A percentile compares a stretch with the other conserved stretches of the same genome.
Evolutionary conservation across 2,888 invertebrate genomes (phyloP).

Genomic region (Metacarcinus magister): DNA sequence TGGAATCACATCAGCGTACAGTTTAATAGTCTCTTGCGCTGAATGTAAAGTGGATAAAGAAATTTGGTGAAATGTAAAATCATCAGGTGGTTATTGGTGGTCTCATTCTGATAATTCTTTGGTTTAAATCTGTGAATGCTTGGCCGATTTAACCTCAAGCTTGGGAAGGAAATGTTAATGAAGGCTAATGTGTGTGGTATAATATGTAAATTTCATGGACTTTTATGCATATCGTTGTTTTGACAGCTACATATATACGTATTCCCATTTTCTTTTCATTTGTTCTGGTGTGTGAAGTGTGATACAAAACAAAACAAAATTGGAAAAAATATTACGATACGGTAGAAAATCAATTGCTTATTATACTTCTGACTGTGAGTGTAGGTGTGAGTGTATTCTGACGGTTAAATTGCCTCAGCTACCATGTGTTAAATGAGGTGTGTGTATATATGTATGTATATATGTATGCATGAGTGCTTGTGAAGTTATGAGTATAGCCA

Average conservation of each 20-base stretch:
- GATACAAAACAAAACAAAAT: neutral
- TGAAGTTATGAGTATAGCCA: too few species aligned
- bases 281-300: neutral
- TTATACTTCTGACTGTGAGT: too few species aligned
- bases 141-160: neutral
- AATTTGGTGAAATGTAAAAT: neutral
- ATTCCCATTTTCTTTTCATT: neutral
- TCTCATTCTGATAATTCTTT: neutral
- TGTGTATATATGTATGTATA: constrained; percentile 8
- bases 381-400: too few species aligned
- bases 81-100: neutral
- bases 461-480: constrained; percentile 11
- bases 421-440: too few species aligned
- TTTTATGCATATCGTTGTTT: neutral
- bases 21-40: neutral
- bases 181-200: neutral
- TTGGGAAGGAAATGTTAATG: neutral
- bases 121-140: neutral
- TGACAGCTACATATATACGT: neutral
- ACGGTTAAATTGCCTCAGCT: too few species aligned
- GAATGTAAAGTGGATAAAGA: neutral
- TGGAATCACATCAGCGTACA: neutral
- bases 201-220: neutral
- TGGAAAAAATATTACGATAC: too few species aligned
- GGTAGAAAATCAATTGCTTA: too few species aligned